Evolutionary conservation across 2,888 invertebrate species (phyloP).

Genomic region (Caenorhabditis japonica): DNA sequence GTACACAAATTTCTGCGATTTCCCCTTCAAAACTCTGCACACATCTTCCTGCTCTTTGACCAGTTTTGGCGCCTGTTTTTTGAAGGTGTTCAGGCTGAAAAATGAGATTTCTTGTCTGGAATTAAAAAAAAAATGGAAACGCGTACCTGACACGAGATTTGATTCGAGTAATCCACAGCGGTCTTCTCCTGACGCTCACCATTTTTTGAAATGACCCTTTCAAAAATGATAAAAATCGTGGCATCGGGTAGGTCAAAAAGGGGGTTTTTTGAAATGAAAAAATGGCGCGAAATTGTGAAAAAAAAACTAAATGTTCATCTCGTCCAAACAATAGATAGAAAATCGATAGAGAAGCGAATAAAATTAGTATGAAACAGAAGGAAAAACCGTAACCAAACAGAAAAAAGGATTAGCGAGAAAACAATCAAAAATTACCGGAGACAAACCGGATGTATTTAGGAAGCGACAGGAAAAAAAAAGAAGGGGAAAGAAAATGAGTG

Average conservation of each 20-base stretch:
- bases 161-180: slow-evolving; percentile 1
- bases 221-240: no score
- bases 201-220: no score
- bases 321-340: not conserved
- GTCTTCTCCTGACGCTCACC: slow-evolving; percentile 1
- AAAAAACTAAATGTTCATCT: not conserved
- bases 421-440: no score
- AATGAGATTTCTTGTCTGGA: not conserved
- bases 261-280: no score
- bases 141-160: not conserved
- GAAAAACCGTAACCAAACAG: slow-evolving; percentile 21
- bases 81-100: slow-evolving; percentile 8
- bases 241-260: no score
- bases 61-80: not conserved
- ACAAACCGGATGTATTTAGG: not conserved
- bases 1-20: not conserved
- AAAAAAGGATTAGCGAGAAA: no score
- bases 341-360: not conserved
- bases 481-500: not conserved
- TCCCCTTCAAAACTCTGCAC: not conserved
- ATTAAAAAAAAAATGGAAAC: not conserved
- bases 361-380: slow-evolving; percentile 1
- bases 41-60: not conserved
- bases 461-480: not conserved
- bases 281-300: no score